Conservation (phyloP, 2,888 invertebrate species). For the Melangyna quadrimaculata region DNA sequence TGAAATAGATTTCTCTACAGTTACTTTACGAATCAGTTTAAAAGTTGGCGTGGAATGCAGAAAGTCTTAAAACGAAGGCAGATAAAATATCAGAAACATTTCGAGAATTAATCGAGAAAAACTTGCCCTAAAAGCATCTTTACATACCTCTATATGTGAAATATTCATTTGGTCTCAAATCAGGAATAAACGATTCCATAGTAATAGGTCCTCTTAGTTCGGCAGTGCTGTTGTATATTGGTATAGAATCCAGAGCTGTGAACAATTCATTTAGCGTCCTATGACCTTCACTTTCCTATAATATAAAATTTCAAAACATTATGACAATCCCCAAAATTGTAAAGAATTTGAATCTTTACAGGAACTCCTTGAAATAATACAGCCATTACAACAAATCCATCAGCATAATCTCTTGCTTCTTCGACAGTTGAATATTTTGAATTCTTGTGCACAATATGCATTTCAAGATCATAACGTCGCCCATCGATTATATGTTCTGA, state of each 20-base stretch:
- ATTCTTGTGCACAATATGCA: constrained; percentile 86
- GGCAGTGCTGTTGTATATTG: constrained; percentile 74
- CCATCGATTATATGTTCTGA: constrained; percentile 81
- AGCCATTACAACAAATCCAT: constrained; percentile 85
- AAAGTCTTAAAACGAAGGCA: too few relatives aligned
- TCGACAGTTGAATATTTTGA: constrained; percentile 83
- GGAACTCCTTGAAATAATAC: constrained; percentile 83
- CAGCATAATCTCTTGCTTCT: constrained; percentile 82
- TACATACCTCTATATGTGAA: constrained; percentile 77
- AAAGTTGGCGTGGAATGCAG: too few relatives aligned
- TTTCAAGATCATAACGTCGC: constrained; percentile 83
- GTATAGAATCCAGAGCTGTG: constrained; percentile 73
- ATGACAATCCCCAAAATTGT: neutral
- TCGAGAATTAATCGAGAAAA: too few relatives aligned
- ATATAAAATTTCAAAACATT: neutral
- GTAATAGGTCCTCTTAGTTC: constrained; percentile 73
- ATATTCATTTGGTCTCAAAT: constrained; percentile 75
- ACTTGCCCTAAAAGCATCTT: neutral
- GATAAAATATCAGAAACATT: too few relatives aligned
- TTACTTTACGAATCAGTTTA: too few relatives aligned
- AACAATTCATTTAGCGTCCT: constrained; percentile 75
- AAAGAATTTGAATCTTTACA: constrained; percentile 66
- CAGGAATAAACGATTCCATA: constrained; percentile 76
- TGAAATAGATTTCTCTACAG: too few relatives aligned
- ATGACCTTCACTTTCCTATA: constrained; percentile 67